phyloP scores from a whole-genome alignment of 2,113 vertebrate genomes.

The Pipra filicauda region DNA sequence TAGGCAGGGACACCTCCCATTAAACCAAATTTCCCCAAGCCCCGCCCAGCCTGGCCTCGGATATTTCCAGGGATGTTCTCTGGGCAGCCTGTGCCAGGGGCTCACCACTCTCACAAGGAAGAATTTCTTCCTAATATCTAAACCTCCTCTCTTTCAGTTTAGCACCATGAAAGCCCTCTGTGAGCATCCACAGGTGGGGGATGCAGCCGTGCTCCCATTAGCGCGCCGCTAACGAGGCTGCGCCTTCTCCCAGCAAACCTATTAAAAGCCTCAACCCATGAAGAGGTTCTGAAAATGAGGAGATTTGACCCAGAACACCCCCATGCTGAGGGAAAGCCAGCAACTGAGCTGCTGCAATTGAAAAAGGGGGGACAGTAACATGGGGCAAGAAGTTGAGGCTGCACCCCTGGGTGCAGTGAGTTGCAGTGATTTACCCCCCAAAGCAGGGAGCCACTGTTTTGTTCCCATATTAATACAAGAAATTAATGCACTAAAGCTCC shows the following conservation, averaged over 20 bases:
- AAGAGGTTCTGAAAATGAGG: not conserved
- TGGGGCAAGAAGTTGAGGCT: rapidly evolving
- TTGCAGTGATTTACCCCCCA: not conserved
- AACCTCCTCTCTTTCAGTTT: not conserved
- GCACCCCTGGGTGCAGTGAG: not conserved
- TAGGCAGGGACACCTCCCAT: not conserved
- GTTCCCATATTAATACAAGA: not conserved
- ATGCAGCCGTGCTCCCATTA: rapidly evolving
- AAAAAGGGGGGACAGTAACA: rapidly evolving
- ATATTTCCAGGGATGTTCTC: not conserved
- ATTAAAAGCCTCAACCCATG: not conserved
- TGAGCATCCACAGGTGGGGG: rapidly evolving
- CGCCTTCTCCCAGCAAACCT: not conserved
- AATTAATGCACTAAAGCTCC: not conserved
- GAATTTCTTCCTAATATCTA: not conserved
- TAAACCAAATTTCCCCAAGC: rapidly evolving
- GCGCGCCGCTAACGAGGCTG: rapidly evolving
- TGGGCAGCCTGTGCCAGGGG: not conserved
- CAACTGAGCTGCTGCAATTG: rapidly evolving
- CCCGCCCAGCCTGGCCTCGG: rapidly evolving
- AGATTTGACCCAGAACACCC: not conserved
- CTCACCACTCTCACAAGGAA: not conserved
- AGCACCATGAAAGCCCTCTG: not conserved
- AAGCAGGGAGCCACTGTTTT: not conserved
- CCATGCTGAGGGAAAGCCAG: not conserved